Conservation (phyloP, 2,888 invertebrate species). For the Lacanobia oleracea region DNA sequence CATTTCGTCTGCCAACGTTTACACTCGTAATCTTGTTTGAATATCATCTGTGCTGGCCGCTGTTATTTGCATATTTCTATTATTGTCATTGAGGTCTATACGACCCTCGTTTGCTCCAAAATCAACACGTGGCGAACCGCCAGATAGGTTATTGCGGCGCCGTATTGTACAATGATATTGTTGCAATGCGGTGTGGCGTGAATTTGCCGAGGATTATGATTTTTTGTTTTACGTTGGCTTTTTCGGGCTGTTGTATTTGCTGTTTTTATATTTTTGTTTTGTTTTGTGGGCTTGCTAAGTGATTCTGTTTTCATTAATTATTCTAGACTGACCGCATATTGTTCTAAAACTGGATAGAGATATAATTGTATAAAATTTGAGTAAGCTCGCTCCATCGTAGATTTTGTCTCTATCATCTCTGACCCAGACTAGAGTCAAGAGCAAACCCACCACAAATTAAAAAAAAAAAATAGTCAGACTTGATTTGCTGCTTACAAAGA, state of each 20-base stretch:
- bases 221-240: constrained; percentile 42
- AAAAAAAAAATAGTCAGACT: no score
- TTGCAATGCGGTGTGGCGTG: constrained; percentile 64
- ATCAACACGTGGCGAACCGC: constrained; percentile 77
- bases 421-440: no score
- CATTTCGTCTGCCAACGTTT: constrained; percentile 79
- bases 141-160: constrained; percentile 72
- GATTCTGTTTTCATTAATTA: not conserved
- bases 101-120: constrained; percentile 75
- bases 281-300: not conserved
- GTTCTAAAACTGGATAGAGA: no score
- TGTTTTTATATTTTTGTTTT: constrained; percentile 9
- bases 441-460: no score
- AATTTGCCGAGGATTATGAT: constrained; percentile 62
- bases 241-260: constrained; percentile 18
- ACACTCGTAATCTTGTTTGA: constrained; percentile 83
- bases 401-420: no score
- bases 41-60: constrained; percentile 78
- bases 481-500: no score
- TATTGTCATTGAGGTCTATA: constrained; percentile 76
- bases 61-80: constrained; percentile 87
- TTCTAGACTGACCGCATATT: not conserved
- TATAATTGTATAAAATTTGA: no score
- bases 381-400: no score
- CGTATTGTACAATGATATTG: constrained; percentile 74